A percentile compares a stretch with the other conserved stretches of the same genome.
These are phyloP conservation scores for Gulo gulo DNA, from an alignment of 2,113 vertebrate genomes.

Conservation along the genomic window DNA sequence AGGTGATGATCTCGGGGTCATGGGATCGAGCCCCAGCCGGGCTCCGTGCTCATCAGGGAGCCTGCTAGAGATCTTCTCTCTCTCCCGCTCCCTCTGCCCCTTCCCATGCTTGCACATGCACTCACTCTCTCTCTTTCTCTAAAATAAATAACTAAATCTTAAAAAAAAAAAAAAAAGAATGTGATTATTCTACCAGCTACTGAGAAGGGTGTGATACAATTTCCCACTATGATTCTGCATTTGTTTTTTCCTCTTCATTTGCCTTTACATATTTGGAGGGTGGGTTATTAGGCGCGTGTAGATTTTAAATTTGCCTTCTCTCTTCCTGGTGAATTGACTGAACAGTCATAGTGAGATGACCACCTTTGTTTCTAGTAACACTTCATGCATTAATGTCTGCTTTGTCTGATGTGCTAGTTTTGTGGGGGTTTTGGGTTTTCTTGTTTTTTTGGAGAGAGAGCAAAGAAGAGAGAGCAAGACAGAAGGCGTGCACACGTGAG, in stretches of 20 bases:
- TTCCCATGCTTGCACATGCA: background rate
- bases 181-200: background rate
- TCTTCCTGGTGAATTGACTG: background rate
- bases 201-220: background rate
- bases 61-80: background rate
- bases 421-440: background rate
- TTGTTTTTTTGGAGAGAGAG: background rate
- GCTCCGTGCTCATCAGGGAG: background rate
- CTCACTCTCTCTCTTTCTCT: background rate
- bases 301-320: background rate
- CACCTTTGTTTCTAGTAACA: background rate
- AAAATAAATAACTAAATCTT: background rate
- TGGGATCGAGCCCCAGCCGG: background rate
- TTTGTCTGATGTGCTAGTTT: background rate
- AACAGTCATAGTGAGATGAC: background rate
- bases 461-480: background rate
- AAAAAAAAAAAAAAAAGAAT: background rate
- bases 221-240: background rate
- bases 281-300: background rate
- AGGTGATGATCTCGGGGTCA: background rate
- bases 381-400: background rate
- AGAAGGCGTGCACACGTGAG: background rate
- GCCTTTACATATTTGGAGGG: background rate
- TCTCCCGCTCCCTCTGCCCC: background rate
- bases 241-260: background rate